phyloP scores from a whole-genome alignment of 35 echinoderm and acorn worm genomes.

The Heliocidaris tuberculata region DNA sequence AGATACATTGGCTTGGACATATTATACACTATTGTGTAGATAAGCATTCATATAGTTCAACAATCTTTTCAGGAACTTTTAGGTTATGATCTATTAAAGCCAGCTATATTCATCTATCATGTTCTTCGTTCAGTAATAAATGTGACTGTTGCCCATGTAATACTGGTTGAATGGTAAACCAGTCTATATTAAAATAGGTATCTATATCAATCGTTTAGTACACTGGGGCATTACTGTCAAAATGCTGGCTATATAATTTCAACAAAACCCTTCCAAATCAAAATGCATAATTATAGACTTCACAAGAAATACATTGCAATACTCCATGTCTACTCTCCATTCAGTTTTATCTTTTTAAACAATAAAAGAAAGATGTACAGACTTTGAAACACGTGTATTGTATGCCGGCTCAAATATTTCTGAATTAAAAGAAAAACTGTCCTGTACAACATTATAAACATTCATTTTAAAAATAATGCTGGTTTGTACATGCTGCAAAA shows the following conservation, averaged over 20 bases:
- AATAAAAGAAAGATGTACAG: background rate
- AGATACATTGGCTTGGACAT: background rate
- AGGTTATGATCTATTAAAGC: background rate
- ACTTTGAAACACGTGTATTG: background rate
- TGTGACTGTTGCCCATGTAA: background rate
- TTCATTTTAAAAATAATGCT: background rate
- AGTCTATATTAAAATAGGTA: background rate
- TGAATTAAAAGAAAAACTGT: background rate
- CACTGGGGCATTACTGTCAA: background rate
- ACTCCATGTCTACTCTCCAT: background rate
- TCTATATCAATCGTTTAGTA: background rate
- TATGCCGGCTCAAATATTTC: background rate
- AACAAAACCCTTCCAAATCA: background rate
- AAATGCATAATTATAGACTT: background rate
- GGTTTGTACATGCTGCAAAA: slow-evolving; percentile 32
- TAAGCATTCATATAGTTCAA: background rate
- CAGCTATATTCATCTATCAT: background rate
- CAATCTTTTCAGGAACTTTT: background rate
- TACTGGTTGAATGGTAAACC: background rate
- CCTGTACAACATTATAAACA: slow-evolving; percentile 38
- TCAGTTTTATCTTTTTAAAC: background rate
- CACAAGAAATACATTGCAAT: background rate
- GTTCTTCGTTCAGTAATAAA: background rate
- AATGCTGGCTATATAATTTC: background rate
- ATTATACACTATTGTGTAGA: background rate